Percentiles rank a stretch among this genome's conserved stretches.
These are phyloP conservation scores for Eolophus roseicapilla DNA, from an alignment of 2,113 vertebrate genomes.

Conservation along the genomic window DNA sequence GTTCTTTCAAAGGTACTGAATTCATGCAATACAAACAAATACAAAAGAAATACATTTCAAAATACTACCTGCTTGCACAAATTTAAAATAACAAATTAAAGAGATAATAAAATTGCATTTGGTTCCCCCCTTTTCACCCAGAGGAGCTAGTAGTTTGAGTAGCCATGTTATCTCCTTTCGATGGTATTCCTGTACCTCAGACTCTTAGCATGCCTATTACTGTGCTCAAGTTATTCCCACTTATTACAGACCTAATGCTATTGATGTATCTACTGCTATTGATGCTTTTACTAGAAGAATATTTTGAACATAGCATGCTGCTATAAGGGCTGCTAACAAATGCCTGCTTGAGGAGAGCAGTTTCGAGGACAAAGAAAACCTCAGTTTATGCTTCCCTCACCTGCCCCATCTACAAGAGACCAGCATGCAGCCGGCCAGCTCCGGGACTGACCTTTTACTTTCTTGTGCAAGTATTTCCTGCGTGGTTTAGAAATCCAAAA, in stretches of 20 bases:
- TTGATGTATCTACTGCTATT: not conserved
- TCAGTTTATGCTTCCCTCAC: not conserved
- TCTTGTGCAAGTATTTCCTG: not conserved
- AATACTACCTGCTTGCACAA: not conserved
- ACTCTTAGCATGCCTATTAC: not conserved
- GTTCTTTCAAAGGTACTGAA: not conserved
- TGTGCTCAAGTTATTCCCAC: not conserved
- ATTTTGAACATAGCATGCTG: not conserved
- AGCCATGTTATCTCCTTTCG: not conserved
- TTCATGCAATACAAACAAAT: not conserved
- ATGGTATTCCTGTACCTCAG: not conserved
- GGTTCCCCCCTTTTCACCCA: too few species aligned
- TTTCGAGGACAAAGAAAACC: not conserved
- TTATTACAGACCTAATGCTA: not conserved
- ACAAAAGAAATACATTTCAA: not conserved
- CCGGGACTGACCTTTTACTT: not conserved
- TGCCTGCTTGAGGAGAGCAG: not conserved
- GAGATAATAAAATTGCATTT: not conserved
- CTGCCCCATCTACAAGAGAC: not conserved
- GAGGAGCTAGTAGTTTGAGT: not conserved
- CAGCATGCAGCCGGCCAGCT: not conserved
- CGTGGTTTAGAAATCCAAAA: not conserved
- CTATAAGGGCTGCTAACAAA: not conserved
- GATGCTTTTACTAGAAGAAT: not conserved
- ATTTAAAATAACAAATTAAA: not conserved